Evolutionary conservation across 2,888 invertebrate species (phyloP), one percentile per base, ranked within the genome.

Genomic region (Dryococelus australis): DNA sequence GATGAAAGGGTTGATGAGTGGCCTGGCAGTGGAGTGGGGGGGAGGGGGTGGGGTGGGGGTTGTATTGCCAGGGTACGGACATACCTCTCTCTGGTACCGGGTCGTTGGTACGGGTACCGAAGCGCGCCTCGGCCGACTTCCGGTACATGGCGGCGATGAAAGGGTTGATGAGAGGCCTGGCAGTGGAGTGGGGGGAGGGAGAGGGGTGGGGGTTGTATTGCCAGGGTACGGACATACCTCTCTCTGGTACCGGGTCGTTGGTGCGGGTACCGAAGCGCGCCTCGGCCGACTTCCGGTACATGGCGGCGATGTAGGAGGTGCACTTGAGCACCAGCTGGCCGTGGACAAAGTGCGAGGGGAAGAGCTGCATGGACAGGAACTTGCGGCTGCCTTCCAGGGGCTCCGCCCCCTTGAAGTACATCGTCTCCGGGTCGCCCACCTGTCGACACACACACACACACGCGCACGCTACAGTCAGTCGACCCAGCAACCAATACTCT

Each of bases 21-120:
- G 20, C 4, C 8, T 12, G 10, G 65, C 8, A 16, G 6, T 16
- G 20, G 20, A 65, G 20, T 10, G 65, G 65, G 1, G 20, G 16
- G n/a, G 65, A 65, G 65, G n/a, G 65, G 65, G 16, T 5, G 20
- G 10, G 16, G 65, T 65, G 12, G n/a, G n/a, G n/a, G n/a, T n/a
- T 35, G 35, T 35, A 35, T 35, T 35, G 35, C 1, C 35, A 8
- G 10, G 47, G 85, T 24, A n/a, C 4, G 27, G 35, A 91, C 94
- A 93, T 92, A 96, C 97, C 96, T 94, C 96, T 94, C 92, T 96
- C 96, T 28, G 97, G 97, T 90, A 96, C 94, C 9, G 97, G 97
- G 92, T 97, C 96, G 87, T 95, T 94, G 85, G 95, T 95, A 88
- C 95, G 95, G 88, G 95, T 94, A 88, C 95, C 95, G 91, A 96